Evolutionary conservation across 2,113 vertebrate genomes (phyloP).

Genomic region (Tachycineta bicolor): DNA sequence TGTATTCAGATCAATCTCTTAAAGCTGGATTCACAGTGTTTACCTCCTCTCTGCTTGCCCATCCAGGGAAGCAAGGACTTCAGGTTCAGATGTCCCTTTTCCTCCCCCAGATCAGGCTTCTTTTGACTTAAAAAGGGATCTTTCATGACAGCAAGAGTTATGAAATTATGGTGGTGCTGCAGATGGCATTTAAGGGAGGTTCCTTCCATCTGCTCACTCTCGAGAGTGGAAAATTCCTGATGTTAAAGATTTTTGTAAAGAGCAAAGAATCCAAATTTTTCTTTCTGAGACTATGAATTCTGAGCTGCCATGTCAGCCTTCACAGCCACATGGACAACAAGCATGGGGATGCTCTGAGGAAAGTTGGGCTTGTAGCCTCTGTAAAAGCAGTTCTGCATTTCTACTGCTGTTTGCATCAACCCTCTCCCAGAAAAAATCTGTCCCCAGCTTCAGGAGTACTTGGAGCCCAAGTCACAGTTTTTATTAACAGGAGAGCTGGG

Average conservation of each 20-base stretch:
- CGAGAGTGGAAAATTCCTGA: not conserved
- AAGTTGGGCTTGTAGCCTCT: not conserved
- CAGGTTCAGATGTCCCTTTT: conserved; percentile 29
- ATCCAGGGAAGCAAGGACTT: not conserved
- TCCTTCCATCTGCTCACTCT: conserved; percentile 23
- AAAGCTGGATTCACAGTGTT: not conserved
- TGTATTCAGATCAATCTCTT: not conserved
- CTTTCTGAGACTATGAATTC: not conserved
- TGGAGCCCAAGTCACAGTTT: not conserved
- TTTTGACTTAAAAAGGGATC: not conserved
- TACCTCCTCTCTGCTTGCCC: not conserved
- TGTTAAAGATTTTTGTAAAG: not conserved
- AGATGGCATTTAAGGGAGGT: not conserved
- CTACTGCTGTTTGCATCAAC: not conserved
- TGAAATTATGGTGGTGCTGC: not conserved
- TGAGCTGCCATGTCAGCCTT: not conserved
- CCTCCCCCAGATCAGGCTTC: not conserved
- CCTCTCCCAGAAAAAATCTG: not conserved
- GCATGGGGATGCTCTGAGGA: not conserved
- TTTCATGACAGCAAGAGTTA: not conserved
- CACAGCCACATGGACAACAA: not conserved
- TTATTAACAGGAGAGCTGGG: not conserved
- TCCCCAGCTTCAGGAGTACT: not conserved
- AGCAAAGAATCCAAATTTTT: not conserved
- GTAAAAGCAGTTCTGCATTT: not conserved